Conservation (phyloP, 2,888 invertebrate genomes). For the Horisme vitalbata region DNA sequence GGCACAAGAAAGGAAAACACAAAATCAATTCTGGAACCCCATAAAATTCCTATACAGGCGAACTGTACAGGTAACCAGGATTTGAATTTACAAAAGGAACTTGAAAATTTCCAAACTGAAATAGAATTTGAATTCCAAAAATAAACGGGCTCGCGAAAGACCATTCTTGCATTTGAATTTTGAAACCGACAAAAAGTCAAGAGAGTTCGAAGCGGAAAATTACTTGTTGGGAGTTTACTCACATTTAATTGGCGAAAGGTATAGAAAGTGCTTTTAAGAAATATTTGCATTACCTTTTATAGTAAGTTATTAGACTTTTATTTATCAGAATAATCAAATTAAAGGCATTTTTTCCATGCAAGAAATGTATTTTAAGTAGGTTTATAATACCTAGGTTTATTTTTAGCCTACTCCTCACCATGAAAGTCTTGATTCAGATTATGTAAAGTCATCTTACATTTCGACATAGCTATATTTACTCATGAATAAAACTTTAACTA, state of each 20-base stretch:
- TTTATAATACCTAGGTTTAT: too few species aligned
- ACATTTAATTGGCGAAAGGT: constrained; percentile 24
- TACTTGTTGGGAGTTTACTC: constrained; percentile 28
- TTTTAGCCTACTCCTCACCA: too few species aligned
- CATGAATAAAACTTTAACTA: too few species aligned
- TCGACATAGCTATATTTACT: too few species aligned
- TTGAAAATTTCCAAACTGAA: constrained; percentile 14
- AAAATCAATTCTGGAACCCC: too few species aligned
- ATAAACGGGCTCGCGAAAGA: constrained; percentile 8
- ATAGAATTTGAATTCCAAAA: constrained; percentile 25
- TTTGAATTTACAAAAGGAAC: constrained; percentile 2
- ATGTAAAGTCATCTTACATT: too few species aligned
- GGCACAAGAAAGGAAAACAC: too few species aligned
- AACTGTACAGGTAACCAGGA: too few species aligned
- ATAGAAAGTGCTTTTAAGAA: constrained; percentile 2
- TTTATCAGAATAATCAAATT: neutral
- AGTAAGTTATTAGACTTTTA: neutral
- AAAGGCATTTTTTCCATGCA: too few species aligned
- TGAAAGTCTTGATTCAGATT: too few species aligned
- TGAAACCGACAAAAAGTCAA: constrained; percentile 20
- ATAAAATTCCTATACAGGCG: too few species aligned
- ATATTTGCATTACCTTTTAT: neutral
- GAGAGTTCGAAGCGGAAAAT: constrained; percentile 25
- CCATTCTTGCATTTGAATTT: constrained; percentile 22
- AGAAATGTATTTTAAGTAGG: too few species aligned